A percentile compares a stretch with the other conserved stretches of the same genome.
Evolutionary conservation across 2,113 vertebrate species (phyloP).

Genomic region (Scolopax mira): DNA sequence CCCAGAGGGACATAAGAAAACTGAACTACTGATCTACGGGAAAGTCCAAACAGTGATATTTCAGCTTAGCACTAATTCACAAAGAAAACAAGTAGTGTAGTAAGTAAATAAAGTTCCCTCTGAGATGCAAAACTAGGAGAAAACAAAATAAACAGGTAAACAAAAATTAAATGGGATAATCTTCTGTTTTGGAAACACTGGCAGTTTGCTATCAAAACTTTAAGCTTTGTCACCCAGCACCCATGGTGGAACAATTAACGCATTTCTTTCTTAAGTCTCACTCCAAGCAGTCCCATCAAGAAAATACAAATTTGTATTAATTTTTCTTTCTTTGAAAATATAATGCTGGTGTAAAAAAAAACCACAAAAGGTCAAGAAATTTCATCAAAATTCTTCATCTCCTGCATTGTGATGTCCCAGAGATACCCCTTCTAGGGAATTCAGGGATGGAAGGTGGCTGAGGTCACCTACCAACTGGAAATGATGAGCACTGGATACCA

Average conservation of each 20-base stretch:
- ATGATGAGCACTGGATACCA: background rate
- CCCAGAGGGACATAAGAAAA: background rate
- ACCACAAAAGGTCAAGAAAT: background rate
- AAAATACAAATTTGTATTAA: background rate
- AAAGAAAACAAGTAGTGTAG: background rate
- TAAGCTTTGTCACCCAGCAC: background rate
- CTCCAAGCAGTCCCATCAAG: background rate
- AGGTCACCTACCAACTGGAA: background rate
- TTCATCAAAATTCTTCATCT: background rate
- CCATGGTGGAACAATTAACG: fast-evolving
- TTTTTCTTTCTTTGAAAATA: background rate
- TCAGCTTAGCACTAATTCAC: background rate
- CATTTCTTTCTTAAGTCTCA: background rate
- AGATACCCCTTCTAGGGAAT: background rate
- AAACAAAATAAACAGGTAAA: background rate
- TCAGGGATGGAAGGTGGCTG: background rate
- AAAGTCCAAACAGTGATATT: background rate
- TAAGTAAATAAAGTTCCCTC: background rate
- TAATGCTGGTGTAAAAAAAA: background rate
- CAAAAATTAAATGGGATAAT: background rate
- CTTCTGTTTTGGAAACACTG: background rate
- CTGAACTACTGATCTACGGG: background rate
- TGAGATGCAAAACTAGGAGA: background rate
- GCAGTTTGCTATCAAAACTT: background rate
- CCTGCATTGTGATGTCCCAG: background rate